phyloP scores from a whole-genome alignment of 2,113 vertebrate genomes.

The Oncorhynchus tshawytscha region DNA sequence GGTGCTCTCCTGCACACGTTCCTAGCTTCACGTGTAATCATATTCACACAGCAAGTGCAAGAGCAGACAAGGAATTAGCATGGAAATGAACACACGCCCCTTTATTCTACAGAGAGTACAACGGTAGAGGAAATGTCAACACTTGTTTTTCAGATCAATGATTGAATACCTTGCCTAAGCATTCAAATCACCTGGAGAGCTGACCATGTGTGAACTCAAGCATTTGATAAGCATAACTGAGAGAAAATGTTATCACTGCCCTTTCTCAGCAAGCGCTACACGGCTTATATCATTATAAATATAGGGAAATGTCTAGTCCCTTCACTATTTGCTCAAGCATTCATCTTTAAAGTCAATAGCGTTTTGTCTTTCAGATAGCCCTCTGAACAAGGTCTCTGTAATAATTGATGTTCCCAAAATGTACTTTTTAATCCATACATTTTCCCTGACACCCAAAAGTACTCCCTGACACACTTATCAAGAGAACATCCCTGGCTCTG shows the following conservation, averaged over 20 bases:
- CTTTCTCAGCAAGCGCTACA: background rate
- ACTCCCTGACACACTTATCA: too few species aligned
- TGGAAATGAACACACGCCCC: conserved; percentile 13
- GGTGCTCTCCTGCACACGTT: background rate
- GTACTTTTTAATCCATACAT: too few species aligned
- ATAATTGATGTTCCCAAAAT: too few species aligned
- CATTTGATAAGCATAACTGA: background rate
- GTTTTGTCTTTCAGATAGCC: too few species aligned
- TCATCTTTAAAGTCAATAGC: too few species aligned
- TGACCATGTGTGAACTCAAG: background rate
- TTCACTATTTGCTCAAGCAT: background rate
- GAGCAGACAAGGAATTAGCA: conserved; percentile 30
- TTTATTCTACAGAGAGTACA: conserved; percentile 17
- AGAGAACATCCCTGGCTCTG: too few species aligned
- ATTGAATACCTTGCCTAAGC: conserved; percentile 12
- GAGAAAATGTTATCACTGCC: background rate
- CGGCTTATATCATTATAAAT: background rate
- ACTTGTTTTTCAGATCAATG: conserved; percentile 28
- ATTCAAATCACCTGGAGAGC: background rate
- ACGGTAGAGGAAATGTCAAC: conserved; percentile 29
- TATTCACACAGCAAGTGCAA: conserved; percentile 20
- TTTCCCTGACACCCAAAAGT: too few species aligned
- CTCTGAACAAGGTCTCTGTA: too few species aligned
- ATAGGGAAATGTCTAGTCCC: background rate
- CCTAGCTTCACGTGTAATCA: conserved; percentile 12